Conservation (phyloP, 2,888 invertebrate species). For the Dusona sp. region DNA sequence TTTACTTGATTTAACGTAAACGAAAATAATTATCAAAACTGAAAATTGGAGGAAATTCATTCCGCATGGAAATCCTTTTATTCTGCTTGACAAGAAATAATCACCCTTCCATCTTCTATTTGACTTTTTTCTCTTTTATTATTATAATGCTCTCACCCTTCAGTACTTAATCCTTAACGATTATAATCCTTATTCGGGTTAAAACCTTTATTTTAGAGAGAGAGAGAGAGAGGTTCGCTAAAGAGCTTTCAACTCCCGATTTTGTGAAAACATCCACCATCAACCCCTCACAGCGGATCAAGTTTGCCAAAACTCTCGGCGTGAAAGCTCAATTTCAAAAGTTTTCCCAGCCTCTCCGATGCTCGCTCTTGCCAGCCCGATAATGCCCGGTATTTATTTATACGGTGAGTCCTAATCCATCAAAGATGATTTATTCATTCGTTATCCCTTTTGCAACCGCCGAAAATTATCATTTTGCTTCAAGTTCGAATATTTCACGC, state of each 20-base stretch:
- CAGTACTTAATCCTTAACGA: slow-evolving; percentile 19
- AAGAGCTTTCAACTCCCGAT: slow-evolving; percentile 4
- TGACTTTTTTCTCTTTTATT: slow-evolving; percentile 7
- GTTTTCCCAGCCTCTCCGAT: neutral
- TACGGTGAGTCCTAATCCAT: slow-evolving; percentile 43
- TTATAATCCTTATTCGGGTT: slow-evolving; percentile 29
- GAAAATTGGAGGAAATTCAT: slow-evolving; percentile 30
- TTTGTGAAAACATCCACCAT: slow-evolving; percentile 7
- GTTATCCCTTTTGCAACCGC: slow-evolving; percentile 28
- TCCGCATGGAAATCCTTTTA: slow-evolving; percentile 20
- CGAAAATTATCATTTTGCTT: slow-evolving; percentile 36
- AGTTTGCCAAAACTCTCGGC: slow-evolving; percentile 32
- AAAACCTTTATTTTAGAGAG: slow-evolving; percentile 38
- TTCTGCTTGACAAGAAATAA: slow-evolving; percentile 9
- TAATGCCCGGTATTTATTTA: slow-evolving; percentile 53
- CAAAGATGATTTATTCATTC: slow-evolving; percentile 59
- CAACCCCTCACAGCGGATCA: slow-evolving; percentile 15
- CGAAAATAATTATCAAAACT: slow-evolving; percentile 7
- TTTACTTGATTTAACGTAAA: slow-evolving; percentile 30
- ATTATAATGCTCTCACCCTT: slow-evolving; percentile 23
- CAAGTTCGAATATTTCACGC: slow-evolving; percentile 25
- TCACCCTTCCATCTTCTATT: neutral
- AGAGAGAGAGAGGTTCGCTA: slow-evolving; percentile 11
- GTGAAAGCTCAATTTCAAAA: slow-evolving; percentile 43
- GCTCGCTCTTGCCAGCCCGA: slow-evolving; percentile 20